Percentiles rank a stretch among this genome's conserved stretches.
These are phyloP conservation scores for Eueremaeus valkanovi DNA, from an alignment of 2,888 invertebrate genomes.

Conservation along the genomic window DNA sequence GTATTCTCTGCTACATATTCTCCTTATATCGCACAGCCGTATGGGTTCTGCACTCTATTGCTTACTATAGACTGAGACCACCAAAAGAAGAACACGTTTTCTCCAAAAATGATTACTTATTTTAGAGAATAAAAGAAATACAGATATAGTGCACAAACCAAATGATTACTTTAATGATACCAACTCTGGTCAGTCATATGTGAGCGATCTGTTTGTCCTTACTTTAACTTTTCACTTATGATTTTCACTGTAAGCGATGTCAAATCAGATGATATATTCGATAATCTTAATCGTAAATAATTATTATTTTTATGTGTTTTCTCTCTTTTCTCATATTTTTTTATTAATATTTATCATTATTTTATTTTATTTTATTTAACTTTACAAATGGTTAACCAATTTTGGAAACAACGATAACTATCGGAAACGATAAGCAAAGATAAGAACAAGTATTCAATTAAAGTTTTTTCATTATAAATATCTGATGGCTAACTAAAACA, in stretches of 20 bases:
- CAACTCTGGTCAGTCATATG: background rate
- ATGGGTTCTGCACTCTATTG: background rate
- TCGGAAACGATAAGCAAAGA: no score
- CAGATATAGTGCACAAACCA: constrained; percentile 3
- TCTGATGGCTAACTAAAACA: no score
- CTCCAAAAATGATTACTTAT: constrained; percentile 8
- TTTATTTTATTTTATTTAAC: no score
- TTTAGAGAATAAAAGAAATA: background rate
- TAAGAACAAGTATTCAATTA: no score
- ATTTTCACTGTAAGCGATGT: background rate
- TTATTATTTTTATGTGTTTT: background rate
- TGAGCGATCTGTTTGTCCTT: background rate
- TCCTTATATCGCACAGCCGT: background rate
- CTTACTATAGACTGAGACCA: background rate
- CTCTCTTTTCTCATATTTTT: background rate
- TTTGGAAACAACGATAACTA: no score
- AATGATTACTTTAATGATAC: constrained; percentile 18
- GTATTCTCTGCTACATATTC: background rate
- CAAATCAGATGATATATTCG: constrained; percentile 16
- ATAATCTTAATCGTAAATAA: background rate
- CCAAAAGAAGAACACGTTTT: constrained; percentile 19
- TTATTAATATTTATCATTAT: background rate
- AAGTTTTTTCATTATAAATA: no score
- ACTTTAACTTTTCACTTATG: background rate
- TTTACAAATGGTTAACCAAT: no score